Conservation (phyloP, 2,113 vertebrate genomes). For the Apodemus speciosus region DNA sequence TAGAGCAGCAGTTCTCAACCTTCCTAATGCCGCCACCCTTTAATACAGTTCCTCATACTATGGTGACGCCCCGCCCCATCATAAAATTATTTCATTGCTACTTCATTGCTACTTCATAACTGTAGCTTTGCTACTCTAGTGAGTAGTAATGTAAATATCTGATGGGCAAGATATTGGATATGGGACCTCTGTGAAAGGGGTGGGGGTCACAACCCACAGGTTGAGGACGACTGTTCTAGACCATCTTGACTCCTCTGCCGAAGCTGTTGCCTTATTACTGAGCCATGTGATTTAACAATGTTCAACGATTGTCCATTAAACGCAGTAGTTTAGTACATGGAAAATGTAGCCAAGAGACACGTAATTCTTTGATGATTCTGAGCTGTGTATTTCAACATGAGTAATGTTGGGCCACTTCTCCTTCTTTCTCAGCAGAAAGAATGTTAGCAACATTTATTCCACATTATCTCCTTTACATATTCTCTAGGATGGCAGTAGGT, state of each 20-base stretch:
- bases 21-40: neutral
- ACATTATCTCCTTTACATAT: neutral
- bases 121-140: neutral
- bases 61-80: neutral
- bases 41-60: neutral
- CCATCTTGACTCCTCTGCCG: no score
- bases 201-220: no score
- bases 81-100: neutral
- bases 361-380: no score
- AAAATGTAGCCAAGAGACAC: no score
- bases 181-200: no score
- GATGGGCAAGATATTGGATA: neutral
- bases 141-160: neutral
- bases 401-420: neutral
- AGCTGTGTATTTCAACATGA: no score
- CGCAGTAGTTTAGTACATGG: no score
- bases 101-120: neutral
- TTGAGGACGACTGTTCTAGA: no score
- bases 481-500: neutral
- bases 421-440: constrained; percentile 9
- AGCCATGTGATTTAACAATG: no score
- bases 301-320: no score
- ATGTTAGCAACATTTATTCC: constrained; percentile 28
- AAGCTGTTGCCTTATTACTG: no score
- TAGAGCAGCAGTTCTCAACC: neutral